Conservation (phyloP, 2,888 invertebrate species). For the Agrotis segetum region DNA sequence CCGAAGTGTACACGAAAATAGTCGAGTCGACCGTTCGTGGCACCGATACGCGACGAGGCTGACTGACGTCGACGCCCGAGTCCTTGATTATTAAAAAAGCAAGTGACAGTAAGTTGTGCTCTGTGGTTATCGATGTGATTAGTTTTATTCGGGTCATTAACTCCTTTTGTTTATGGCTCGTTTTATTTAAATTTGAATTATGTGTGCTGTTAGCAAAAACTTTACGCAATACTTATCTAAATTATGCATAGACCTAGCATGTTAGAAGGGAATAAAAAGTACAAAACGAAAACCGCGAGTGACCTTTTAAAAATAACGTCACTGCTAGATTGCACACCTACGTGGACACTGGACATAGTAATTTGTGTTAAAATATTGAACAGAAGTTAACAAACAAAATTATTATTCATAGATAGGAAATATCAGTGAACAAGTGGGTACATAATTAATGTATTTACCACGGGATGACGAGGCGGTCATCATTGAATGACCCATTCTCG, state of each 20-base stretch:
- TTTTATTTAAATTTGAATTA: constrained; percentile 4
- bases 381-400: constrained; percentile 33
- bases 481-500: constrained; percentile 10
- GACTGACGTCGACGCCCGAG: constrained; percentile 70
- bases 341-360: not conserved
- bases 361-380: constrained; percentile 46
- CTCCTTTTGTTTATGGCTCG: constrained; percentile 47
- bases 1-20: constrained; percentile 77
- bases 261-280: not conserved
- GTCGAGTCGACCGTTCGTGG: constrained; percentile 73
- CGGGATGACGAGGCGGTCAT: constrained; percentile 4
- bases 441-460: constrained; percentile 30
- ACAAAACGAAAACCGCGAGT: not conserved
- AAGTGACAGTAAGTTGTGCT: constrained; percentile 72
- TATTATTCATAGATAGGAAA: constrained; percentile 40
- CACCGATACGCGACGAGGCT: constrained; percentile 77
- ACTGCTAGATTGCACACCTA: constrained; percentile 14
- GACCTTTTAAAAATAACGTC: constrained; percentile 26
- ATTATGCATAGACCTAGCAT: too few species aligned
- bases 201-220: not conserved
- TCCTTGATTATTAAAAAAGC: constrained; percentile 81
- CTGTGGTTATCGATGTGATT: constrained; percentile 66
- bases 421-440: constrained; percentile 38
- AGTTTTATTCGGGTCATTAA: constrained; percentile 63
- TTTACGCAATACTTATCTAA: too few species aligned